Evolutionary conservation across 2,888 invertebrate genomes (phyloP).

Genomic region (Drosophila falleni): DNA sequence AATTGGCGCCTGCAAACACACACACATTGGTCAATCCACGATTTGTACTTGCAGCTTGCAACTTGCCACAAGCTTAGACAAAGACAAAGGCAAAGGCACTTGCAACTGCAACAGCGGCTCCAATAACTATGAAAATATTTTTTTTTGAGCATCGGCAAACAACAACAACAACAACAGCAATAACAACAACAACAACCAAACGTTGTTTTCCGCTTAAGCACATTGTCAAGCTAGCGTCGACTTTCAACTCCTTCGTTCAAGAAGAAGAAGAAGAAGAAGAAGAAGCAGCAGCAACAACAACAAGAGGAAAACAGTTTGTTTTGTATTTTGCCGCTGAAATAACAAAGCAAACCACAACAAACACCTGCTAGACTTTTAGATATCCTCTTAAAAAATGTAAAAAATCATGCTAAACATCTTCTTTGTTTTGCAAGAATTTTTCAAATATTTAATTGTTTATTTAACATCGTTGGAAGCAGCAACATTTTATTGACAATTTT

Average conservation of each 20-base stretch:
- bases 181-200: conserved; percentile 53
- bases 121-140: conserved; percentile 54
- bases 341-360: conserved; percentile 15
- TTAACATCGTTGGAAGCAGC: not conserved
- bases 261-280: too few relatives aligned
- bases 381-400: not conserved
- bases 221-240: conserved; percentile 66
- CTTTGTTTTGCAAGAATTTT: not conserved
- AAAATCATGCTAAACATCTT: not conserved
- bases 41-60: conserved; percentile 2
- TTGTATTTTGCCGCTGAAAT: conserved; percentile 16
- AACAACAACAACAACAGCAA: conserved; percentile 20
- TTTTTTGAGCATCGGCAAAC: conserved; percentile 50
- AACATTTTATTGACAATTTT: not conserved
- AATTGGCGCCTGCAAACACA: conserved; percentile 29
- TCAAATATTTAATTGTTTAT: not conserved
- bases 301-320: conserved; percentile 26
- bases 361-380: not conserved
- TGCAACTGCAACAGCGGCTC: conserved; percentile 22
- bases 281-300: not conserved
- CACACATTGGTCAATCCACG: conserved; percentile 26
- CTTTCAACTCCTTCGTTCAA: conserved; percentile 16
- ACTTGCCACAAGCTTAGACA: not conserved
- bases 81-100: conserved; percentile 10
- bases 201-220: conserved; percentile 78